Conservation (phyloP, 2,113 vertebrate species). For the Misgurnus anguillicaudatus region DNA sequence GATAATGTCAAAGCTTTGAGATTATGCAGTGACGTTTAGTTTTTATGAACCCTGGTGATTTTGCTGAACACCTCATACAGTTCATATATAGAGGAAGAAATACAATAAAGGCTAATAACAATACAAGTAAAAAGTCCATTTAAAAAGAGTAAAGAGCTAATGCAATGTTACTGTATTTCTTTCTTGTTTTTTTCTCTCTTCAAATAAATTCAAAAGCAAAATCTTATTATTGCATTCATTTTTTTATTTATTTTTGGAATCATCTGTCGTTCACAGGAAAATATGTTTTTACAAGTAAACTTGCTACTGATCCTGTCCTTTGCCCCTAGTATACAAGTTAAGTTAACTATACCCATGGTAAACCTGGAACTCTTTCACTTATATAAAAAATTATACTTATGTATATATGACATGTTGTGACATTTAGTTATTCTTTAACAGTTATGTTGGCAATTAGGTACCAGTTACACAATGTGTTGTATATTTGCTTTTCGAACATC, state of each 20-base stretch:
- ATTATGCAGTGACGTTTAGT: background rate
- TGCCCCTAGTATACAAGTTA: background rate
- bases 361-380: background rate
- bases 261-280: background rate
- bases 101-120: background rate
- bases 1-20: background rate
- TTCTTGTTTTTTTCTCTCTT: background rate
- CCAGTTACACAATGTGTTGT: background rate
- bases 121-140: background rate
- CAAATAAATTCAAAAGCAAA: conserved; percentile 1
- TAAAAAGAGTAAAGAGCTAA: too few species aligned
- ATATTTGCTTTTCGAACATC: background rate
- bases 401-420: background rate
- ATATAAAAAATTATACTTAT: background rate
- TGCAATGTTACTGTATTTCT: background rate
- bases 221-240: background rate
- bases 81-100: background rate
- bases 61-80: background rate
- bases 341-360: background rate
- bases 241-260: background rate
- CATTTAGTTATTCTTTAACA: conserved; percentile 27
- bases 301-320: background rate
- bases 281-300: background rate
- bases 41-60: background rate
- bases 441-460: background rate